Percentiles rank a stretch among this genome's conserved stretches.
Conservation (phyloP, 2,113 vertebrate species). For the Pollimyrus isidori region DNA sequence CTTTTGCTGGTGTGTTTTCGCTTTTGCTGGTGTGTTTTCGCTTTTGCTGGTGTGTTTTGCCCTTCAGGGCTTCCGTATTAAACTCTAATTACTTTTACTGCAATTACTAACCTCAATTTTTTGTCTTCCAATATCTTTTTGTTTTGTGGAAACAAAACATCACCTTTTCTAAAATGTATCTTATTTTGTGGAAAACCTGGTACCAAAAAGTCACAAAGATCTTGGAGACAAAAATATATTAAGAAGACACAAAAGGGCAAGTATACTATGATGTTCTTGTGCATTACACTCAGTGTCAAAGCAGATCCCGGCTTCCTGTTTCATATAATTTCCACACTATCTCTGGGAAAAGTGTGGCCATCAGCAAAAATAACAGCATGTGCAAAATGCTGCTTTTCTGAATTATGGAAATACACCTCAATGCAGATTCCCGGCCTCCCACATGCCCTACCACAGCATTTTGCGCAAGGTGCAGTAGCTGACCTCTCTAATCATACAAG, state of each 20-base stretch:
- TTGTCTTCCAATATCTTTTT: not conserved
- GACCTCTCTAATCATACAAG: not conserved
- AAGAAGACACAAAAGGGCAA: not conserved
- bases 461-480: not conserved
- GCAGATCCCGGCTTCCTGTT: not conserved
- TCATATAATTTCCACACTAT: not conserved
- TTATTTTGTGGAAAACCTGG: not conserved
- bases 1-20: no score
- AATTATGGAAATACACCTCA: not conserved
- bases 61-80: no score
- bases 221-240: not conserved
- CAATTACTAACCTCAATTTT: not conserved
- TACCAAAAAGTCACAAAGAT: not conserved
- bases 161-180: not conserved
- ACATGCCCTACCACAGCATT: not conserved
- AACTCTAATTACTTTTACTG: not conserved
- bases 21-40: no score
- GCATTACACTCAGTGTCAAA: not conserved
- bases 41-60: no score
- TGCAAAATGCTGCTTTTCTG: not conserved
- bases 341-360: not conserved
- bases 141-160: not conserved
- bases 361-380: not conserved
- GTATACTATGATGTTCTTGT: not conserved
- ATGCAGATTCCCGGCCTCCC: not conserved